Base-by-base conservation (phyloP, 2,888 invertebrate species). In the Limnephilus lunatus region DNA sequence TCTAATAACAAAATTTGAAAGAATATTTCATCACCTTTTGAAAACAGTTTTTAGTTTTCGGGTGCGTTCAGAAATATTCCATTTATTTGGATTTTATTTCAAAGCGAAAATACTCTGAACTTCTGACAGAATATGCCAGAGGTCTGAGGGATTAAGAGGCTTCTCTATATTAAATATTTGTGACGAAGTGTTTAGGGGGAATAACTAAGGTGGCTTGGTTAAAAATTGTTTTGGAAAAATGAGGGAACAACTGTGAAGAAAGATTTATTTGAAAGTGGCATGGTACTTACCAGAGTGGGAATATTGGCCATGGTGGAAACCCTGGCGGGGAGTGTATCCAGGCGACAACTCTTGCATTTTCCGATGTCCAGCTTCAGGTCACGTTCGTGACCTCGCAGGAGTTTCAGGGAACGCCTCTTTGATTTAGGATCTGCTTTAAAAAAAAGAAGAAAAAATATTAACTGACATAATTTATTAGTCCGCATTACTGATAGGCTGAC, bases 361-460 rank as follows among this genome's bases (percentile, higher is more conserved):
- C 95, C 95, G 93, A 97, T 95, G 94, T 97, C 97, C 91, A 97
- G 95, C 94, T 97, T 97, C 94, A 97, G 96, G 95, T 98, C 98
- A 53, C 97, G 95, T 94, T 97, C 98, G 7, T 97, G 97, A 19
- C 97, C 97, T 15, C 98, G 96, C 39, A 97, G 94, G 89, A 97
- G 94, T 94, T 98, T 98, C 94, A 97, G 95, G 82, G 97, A 96
- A 82, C 97, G 95, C 94, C 98, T 97, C 94, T 97, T 97, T 30
- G 94, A 94, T 53, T 93, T 93, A 35, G 80, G 87, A 30, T 92
- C 93, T 91, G 90, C 92, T 91, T n/a, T 7, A 87, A 81, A 30
- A 90, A 68, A 5, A 68, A 25, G 19, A 68, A 68, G n/a, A 68
- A 68, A 68, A 90, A 19, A 7, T 31, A 30, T 0, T 81, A 81